Base-by-base conservation (phyloP, 1,140 invertebrate species). In the Trichonephila clavata region DNA sequence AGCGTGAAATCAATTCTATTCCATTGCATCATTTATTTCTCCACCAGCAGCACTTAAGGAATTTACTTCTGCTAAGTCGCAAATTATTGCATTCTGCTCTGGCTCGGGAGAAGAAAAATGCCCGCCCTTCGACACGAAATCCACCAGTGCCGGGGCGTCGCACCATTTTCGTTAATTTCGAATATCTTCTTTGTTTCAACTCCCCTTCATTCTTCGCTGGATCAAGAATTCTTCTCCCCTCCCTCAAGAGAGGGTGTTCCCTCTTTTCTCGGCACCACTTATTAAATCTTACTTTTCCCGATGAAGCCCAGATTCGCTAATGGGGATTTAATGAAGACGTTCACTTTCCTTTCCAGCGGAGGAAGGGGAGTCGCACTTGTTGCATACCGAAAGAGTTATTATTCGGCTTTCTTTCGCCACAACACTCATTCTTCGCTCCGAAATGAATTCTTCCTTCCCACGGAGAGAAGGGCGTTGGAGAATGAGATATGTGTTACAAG, bases 271-370 rank as follows among this genome's bases (percentile, higher is more conserved):
- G 71, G 18, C 13, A 39, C 10, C 16, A 77, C 71, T 77, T 77
- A 77, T 77, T 77, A 77, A 77, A 77, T 77, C 71, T 77, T 77
- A 77, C 71, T 77, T 63, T 21, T 39, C 71, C 71, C 27, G 71
- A 18, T 27, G 27, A 39, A 68, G 65, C 50, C 7, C 50, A 50
- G 50, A 27, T 24, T 68, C 65, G 71, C 71, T 77, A 77, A 77
- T 77, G 71, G 27, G 27, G 71, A 77, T 77, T 77, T 77, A 77
- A 77, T 77, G 71, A 77, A 77, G 71, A 77, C 5, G 71, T 27
- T 8, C n/a, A 68, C 24, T 68, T 68, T 27, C 71, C 27, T 27
- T 27, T 77, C 71, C 24, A 20, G 18, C 14, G 24, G 5, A 14
- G 27, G 27, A 21, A 27, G 27, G 27, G 32, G 71, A 18, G 50